Percentiles rank a stretch among this genome's conserved stretches.
Evolutionary conservation across 2,888 invertebrate species (phyloP).

Genomic region (Coenonympha glycerion): DNA sequence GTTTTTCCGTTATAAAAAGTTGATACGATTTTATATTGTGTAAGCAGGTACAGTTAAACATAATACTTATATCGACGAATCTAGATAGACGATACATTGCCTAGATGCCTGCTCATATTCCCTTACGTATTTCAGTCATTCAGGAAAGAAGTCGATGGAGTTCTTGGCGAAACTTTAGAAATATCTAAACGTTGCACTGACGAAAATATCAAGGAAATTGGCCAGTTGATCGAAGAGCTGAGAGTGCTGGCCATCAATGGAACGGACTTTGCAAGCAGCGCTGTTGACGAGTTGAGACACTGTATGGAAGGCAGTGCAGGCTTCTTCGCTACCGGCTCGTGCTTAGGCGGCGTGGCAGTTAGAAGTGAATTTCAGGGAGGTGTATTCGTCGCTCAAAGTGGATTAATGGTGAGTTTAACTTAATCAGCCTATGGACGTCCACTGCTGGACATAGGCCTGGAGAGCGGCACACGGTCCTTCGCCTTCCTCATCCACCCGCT

Average conservation of each 20-base stretch:
- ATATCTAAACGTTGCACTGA: slow-evolving; percentile 47
- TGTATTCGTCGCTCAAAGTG: slow-evolving; percentile 44
- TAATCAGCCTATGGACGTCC: too few species aligned
- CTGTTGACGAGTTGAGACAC: slow-evolving; percentile 46
- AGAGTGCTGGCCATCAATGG: slow-evolving; percentile 37
- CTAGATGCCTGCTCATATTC: too few species aligned
- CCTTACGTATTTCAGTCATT: slow-evolving; percentile 47
- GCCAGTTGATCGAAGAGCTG: slow-evolving; percentile 39
- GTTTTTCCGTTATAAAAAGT: too few species aligned
- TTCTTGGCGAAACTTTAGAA: slow-evolving; percentile 43
- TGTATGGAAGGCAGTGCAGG: slow-evolving; percentile 43
- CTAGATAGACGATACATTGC: too few species aligned
- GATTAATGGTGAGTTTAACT: slow-evolving; percentile 47
- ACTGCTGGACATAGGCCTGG: too few species aligned
- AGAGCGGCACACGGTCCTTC: too few species aligned
- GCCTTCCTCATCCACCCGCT: too few species aligned
- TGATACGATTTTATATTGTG: too few species aligned
- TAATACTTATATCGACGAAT: too few species aligned
- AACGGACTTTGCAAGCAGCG: slow-evolving; percentile 37
- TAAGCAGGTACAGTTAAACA: too few species aligned
- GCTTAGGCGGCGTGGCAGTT: slow-evolving; percentile 48
- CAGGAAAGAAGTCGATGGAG: slow-evolving; percentile 38
- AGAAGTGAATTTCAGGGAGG: slow-evolving; percentile 48
- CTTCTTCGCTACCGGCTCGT: slow-evolving; percentile 45
- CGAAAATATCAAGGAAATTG: slow-evolving; percentile 43